phyloP scores from a whole-genome alignment of 2,113 vertebrate species.

The Phyllopteryx taeniolatus region DNA sequence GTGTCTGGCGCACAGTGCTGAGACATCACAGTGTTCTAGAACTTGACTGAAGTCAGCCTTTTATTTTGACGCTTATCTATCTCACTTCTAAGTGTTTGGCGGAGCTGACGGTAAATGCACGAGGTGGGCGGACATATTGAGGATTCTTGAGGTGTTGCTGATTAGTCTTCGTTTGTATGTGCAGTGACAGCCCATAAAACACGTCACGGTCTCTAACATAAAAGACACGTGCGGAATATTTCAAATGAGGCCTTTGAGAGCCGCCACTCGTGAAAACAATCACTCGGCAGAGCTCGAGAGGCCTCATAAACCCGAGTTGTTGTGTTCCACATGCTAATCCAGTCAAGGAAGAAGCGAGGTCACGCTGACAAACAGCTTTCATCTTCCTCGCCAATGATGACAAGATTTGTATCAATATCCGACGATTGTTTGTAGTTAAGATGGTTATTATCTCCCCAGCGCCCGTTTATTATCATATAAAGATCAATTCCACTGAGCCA shows the following conservation, averaged over 20 bases:
- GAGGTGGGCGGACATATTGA: conserved; percentile 15
- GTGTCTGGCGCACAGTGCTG: not conserved
- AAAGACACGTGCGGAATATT: conserved; percentile 59
- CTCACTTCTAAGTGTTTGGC: not conserved
- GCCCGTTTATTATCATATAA: conserved; percentile 10
- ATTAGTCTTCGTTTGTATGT: conserved; percentile 48
- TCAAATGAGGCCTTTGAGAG: conserved; percentile 41
- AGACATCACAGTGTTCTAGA: not conserved
- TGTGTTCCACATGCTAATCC: conserved; percentile 60
- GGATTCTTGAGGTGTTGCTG: conserved; percentile 30
- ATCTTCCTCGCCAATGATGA: conserved; percentile 9
- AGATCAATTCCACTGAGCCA: conserved; percentile 25
- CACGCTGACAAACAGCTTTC: conserved; percentile 32
- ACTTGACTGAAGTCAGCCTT: not conserved
- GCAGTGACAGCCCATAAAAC: conserved; percentile 17
- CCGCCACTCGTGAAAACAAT: conserved; percentile 43
- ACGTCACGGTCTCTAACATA: conserved; percentile 36
- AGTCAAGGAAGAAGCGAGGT: conserved; percentile 36
- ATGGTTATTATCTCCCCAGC: conserved; percentile 24
- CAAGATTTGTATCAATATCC: conserved; percentile 2
- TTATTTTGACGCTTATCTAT: not conserved
- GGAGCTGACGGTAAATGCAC: conserved; percentile 26
- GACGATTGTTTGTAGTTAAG: conserved; percentile 3
- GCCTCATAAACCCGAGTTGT: conserved; percentile 40
- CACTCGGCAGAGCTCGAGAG: conserved; percentile 32